phyloP scores from a whole-genome alignment of 1,140 invertebrate species.

The Trialeurodes vaporariorum region DNA sequence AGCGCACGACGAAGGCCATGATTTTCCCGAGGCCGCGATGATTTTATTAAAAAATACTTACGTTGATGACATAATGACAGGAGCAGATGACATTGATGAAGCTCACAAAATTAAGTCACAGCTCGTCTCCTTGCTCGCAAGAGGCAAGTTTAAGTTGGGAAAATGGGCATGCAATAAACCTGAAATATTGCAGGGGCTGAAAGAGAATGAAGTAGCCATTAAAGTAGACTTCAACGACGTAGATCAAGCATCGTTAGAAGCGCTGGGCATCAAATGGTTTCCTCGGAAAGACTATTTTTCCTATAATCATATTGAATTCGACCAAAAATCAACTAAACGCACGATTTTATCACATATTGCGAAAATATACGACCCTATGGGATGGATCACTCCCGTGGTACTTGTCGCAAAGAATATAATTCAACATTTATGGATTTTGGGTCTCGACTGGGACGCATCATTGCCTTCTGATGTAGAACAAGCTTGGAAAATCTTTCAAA shows the following conservation, averaged over 20 bases:
- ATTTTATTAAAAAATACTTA: background rate
- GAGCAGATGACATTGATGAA: background rate
- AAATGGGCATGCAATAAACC: background rate
- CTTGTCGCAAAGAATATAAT: constrained; percentile 18
- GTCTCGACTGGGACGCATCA: constrained; percentile 31
- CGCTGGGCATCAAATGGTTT: constrained; percentile 15
- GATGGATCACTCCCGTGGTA: constrained; percentile 17
- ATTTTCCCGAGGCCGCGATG: background rate
- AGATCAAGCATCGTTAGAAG: background rate
- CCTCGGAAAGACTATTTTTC: constrained; percentile 1
- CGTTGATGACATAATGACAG: background rate
- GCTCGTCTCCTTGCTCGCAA: background rate
- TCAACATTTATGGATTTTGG: constrained; percentile 18
- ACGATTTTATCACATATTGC: constrained; percentile 21
- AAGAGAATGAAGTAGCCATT: background rate
- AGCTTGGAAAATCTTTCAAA: constrained; percentile 21
- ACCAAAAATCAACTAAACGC: constrained; percentile 17
- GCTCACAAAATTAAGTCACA: background rate
- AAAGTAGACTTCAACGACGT: background rate
- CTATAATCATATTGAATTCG: constrained; percentile 2
- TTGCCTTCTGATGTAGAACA: constrained; percentile 22
- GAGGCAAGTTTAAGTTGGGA: background rate
- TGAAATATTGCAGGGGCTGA: background rate
- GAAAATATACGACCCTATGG: constrained; percentile 21
- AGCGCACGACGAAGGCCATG: constrained; percentile 18